phyloP scores from a whole-genome alignment of 2,797 vertebrate species.

The Acipenser ruthenus region DNA sequence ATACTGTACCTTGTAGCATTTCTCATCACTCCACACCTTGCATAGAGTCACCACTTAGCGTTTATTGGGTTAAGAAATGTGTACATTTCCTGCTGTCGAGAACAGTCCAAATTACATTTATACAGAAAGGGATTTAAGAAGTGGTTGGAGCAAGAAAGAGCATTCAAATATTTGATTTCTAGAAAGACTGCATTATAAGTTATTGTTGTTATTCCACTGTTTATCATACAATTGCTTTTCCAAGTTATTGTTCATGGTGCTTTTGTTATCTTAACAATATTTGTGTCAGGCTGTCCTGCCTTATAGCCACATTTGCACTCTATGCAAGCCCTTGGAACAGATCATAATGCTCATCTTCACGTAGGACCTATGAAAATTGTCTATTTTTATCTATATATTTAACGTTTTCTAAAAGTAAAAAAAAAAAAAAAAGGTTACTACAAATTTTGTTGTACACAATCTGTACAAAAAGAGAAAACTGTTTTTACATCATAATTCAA shows the following conservation, averaged over 20 bases:
- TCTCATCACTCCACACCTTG: constrained; percentile 55
- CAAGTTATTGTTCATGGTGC: constrained; percentile 58
- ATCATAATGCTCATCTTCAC: constrained; percentile 66
- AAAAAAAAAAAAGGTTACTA: constrained; percentile 59
- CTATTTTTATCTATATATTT: constrained; percentile 81
- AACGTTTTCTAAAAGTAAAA: constrained; percentile 76
- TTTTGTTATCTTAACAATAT: constrained; percentile 62
- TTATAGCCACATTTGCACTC: constrained; percentile 68
- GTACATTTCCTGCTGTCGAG: background rate
- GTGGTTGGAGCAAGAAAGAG: background rate
- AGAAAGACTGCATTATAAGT: background rate
- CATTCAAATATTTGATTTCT: background rate
- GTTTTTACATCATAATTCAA: constrained; percentile 75
- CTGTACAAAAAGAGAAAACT: constrained; percentile 64
- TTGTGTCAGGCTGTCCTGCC: constrained; percentile 66
- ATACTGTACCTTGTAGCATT: constrained; percentile 49
- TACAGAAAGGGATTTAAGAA: background rate
- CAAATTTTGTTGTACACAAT: constrained; percentile 72
- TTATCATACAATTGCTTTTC: background rate
- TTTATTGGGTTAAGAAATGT: constrained; percentile 33
- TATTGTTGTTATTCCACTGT: background rate
- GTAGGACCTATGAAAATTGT: constrained; percentile 77
- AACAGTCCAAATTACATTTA: background rate
- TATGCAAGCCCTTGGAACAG: constrained; percentile 75
- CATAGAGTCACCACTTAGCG: constrained; percentile 55